Evolutionary conservation across 2,888 invertebrate genomes (phyloP).

Genomic region (Phrixothrix hirtus): DNA sequence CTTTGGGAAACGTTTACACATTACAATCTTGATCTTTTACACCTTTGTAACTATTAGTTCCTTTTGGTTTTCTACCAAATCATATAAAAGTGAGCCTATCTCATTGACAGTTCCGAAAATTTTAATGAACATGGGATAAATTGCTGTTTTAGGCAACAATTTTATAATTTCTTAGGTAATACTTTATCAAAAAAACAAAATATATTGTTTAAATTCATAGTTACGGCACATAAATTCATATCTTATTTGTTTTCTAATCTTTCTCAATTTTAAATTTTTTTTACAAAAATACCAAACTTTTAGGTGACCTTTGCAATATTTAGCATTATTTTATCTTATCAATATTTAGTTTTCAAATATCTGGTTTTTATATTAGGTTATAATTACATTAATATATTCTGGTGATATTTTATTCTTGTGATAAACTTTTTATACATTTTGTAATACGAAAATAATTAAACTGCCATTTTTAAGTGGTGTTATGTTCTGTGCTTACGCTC

Average conservation of each 20-base stretch:
- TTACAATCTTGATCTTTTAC: too few species aligned
- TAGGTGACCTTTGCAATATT: conserved; percentile 32
- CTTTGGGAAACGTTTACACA: too few species aligned
- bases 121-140: too few species aligned
- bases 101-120: too few species aligned
- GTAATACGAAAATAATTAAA: conserved; percentile 11
- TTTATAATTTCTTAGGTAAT: too few species aligned
- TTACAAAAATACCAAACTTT: conserved; percentile 24
- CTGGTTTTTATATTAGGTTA: conserved; percentile 25
- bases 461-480: conserved; percentile 3
- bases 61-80: too few species aligned
- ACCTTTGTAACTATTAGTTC: too few species aligned
- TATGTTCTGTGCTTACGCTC: too few species aligned
- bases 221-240: background rate
- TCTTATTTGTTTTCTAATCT: conserved; percentile 1
- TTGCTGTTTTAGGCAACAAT: too few species aligned
- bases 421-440: conserved; percentile 23
- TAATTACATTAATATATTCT: conserved; percentile 35
- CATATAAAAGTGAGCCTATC: too few species aligned
- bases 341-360: conserved; percentile 30
- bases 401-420: conserved; percentile 25
- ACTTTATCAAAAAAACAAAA: too few species aligned
- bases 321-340: conserved; percentile 36
- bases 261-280: conserved; percentile 17
- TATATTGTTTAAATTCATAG: background rate